Base-by-base conservation (phyloP, 2,113 vertebrate genomes). In the Chaenocephalus aceratus region DNA sequence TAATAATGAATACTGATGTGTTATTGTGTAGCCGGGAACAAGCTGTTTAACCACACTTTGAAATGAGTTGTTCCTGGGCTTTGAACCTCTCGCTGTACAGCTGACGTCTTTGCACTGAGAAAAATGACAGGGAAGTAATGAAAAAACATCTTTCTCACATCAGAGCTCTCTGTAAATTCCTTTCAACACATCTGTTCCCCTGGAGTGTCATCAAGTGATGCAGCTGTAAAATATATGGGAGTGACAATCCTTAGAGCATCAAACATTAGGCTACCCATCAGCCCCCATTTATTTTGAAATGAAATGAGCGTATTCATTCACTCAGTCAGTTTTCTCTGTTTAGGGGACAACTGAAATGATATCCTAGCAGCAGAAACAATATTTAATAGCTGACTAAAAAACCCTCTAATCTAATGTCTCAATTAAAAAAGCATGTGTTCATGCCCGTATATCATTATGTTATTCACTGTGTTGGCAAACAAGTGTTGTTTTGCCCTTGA, bases 1-100 rank as follows among this genome's bases (percentile, higher is more conserved):
- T 93, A 90, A 93, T 93, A 93, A 95, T 94, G 88, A 90, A 87
- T 73, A 77, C 60, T 80, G 60, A 72, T 88, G 86, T 80, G 84
- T 90, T 89, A 86, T 88, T 92, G 69, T 80, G 72, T 52, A 62
- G 77, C 59, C 62, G 21, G 58, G 63, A 85, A 84, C 88, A 76
- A 71, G 80, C 80, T 93, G 82, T 86, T 90, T 83, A 86, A 89
- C 79, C 58, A 75, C 54, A 64, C 65, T 89, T 81, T 80, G 68
- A 91, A 89, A 85, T 65, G 56, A 70, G 88, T 84, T 85, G 77
- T 85, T 84, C 51, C 75, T 80, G 75, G 67, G 84, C 80, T 87
- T 87, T 87, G 83, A 88, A 88, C 64, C 80, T 76, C 78, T 79
- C 56, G 53, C 82, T 80, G 77, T 87, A 84, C 82, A 63, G 75